phyloP scores from a whole-genome alignment of 2,888 invertebrate genomes.

The Brachylomia viminalis region DNA sequence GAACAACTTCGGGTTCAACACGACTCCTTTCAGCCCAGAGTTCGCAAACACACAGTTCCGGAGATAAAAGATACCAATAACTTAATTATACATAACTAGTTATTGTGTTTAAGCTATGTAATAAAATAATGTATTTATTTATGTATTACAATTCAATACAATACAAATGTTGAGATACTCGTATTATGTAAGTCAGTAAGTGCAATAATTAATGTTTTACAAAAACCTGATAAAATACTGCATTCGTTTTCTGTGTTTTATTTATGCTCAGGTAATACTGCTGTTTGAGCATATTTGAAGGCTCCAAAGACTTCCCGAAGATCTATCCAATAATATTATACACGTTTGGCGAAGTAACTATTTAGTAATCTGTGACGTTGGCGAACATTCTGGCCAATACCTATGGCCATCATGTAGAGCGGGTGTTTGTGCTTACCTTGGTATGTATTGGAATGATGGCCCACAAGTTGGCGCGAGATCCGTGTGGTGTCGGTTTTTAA shows the following conservation, averaged over 20 bases:
- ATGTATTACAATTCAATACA: not conserved
- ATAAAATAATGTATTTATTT: not conserved
- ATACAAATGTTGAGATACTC: slow-evolving; percentile 42
- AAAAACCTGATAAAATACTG: slow-evolving; percentile 18
- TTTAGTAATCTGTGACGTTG: no score
- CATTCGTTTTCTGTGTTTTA: slow-evolving; percentile 11
- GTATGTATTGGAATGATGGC: no score
- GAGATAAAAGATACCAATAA: slow-evolving; percentile 41
- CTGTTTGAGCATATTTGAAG: not conserved
- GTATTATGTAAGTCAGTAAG: slow-evolving; percentile 36
- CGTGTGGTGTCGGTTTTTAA: no score
- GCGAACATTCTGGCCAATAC: no score
- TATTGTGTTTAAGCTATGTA: not conserved
- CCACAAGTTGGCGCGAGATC: no score
- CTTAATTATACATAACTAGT: not conserved
- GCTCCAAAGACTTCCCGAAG: no score
- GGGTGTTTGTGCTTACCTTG: no score
- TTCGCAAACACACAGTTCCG: slow-evolving; percentile 76
- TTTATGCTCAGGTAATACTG: not conserved
- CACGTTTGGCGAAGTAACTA: no score
- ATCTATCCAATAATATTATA: not conserved
- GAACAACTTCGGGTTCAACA: slow-evolving; percentile 84
- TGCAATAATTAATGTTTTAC: slow-evolving; percentile 24
- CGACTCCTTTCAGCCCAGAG: slow-evolving; percentile 79
- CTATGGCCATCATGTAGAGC: no score